A percentile compares a stretch with the other conserved stretches of the same genome.
These are phyloP conservation scores for Rhincodon typus DNA, from an alignment of 2,797 vertebrate species.

Conservation along the genomic window DNA sequence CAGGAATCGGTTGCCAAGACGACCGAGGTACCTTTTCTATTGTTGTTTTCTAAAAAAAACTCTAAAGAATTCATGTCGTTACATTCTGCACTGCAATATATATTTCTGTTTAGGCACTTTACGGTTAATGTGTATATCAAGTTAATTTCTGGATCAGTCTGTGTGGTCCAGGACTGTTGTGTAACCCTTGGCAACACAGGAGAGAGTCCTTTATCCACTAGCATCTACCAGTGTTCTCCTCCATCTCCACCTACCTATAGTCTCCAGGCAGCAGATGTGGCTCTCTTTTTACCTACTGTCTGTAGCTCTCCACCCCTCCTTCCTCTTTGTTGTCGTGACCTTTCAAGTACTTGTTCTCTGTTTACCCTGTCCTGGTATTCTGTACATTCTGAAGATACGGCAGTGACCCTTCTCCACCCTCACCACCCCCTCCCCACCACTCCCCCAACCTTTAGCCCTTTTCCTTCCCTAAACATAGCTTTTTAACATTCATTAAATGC, in stretches of 20 bases:
- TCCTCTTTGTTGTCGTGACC: not conserved
- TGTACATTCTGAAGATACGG: not conserved
- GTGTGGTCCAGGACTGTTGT: not conserved
- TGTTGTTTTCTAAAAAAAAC: not conserved
- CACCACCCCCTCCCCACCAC: too few species aligned
- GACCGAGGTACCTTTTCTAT: slow-evolving; percentile 18
- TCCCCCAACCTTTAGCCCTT: too few species aligned
- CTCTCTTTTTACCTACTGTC: not conserved
- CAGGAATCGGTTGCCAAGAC: slow-evolving; percentile 50
- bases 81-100: not conserved
- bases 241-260: not conserved
- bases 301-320: not conserved
- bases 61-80: not conserved
- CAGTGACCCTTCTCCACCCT: not conserved
- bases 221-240: not conserved
- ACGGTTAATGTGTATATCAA: not conserved
- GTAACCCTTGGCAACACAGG: not conserved
- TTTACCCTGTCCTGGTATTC: not conserved
- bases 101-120: not conserved
- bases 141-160: not conserved
- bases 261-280: not conserved
- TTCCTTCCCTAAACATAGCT: not conserved
- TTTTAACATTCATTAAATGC: not conserved
- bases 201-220: not conserved
- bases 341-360: not conserved